A percentile compares a stretch with the other conserved stretches of the same genome.
These are phyloP conservation scores for Heliconius eleuchia DNA, from an alignment of 1,140 invertebrate species.

Conservation along the genomic window DNA sequence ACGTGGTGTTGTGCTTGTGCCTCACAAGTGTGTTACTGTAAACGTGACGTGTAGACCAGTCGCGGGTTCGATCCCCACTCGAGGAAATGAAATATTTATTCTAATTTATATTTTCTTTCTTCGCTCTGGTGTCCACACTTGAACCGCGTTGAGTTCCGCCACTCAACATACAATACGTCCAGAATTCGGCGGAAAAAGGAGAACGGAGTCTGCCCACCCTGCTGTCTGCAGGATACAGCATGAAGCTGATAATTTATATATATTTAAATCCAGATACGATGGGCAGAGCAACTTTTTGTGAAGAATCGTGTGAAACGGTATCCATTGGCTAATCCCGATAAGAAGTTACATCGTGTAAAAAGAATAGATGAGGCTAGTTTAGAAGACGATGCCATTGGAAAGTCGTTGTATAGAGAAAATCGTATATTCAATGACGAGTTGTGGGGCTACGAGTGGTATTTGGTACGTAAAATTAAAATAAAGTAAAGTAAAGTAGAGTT, in stretches of 20 bases:
- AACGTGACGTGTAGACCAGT: too few species aligned
- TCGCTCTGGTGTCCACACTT: too few species aligned
- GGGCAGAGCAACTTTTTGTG: slow-evolving; percentile 85
- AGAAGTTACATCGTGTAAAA: slow-evolving; percentile 60
- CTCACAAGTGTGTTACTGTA: too few species aligned
- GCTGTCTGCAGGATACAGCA: too few species aligned
- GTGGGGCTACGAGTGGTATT: slow-evolving; percentile 95
- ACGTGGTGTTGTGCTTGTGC: too few species aligned
- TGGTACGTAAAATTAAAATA: slow-evolving; percentile 83
- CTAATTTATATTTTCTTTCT: too few species aligned
- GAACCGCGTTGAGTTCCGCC: too few species aligned
- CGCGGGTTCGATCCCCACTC: too few species aligned
- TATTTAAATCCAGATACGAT: slow-evolving; percentile 79
- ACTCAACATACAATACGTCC: neutral
- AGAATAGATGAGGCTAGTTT: slow-evolving; percentile 51
- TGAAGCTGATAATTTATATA: too few species aligned
- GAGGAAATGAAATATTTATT: too few species aligned
- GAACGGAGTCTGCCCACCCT: neutral
- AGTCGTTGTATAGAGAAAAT: slow-evolving; percentile 18
- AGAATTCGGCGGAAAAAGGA: neutral
- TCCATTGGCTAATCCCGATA: slow-evolving; percentile 55
- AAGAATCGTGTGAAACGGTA: slow-evolving; percentile 84
- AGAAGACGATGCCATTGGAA: slow-evolving; percentile 25
- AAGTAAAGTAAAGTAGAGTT: too few species aligned
- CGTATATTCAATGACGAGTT: slow-evolving; percentile 91